phyloP scores from a whole-genome alignment of 1,140 invertebrate genomes.

The Chrysopa pallens region DNA sequence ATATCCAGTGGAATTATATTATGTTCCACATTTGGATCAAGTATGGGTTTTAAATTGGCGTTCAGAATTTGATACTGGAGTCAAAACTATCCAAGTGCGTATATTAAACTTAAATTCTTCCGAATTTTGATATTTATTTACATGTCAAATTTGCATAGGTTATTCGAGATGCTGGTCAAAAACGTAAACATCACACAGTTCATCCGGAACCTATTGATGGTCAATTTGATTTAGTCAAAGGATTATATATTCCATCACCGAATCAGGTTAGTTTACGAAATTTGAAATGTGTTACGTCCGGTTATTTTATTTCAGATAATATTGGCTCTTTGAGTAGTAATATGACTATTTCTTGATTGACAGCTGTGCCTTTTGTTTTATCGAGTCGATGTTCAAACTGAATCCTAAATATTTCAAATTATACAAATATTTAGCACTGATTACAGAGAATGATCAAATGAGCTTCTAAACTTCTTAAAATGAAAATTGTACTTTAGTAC shows the following conservation, averaged over 20 bases:
- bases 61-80: conserved; percentile 28
- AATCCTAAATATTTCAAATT: no score
- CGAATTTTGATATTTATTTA: background rate
- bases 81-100: conserved; percentile 46
- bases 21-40: conserved; percentile 57
- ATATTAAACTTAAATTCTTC: background rate
- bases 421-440: no score
- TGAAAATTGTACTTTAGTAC: no score
- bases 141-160: conserved; percentile 22
- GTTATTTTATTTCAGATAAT: no score
- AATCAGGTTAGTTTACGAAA: conserved; percentile 11
- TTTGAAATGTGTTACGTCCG: no score
- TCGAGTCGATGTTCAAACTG: no score
- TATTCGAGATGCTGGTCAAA: conserved; percentile 56
- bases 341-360: no score
- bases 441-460: no score
- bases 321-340: no score
- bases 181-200: conserved; percentile 57
- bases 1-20: conserved; percentile 51
- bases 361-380: no score
- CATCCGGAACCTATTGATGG: conserved; percentile 66
- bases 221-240: conserved; percentile 57
- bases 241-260: conserved; percentile 47
- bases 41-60: conserved; percentile 65
- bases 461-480: no score